Base-by-base conservation (phyloP, 2,113 vertebrate genomes). In the Nanorana parkeri region DNA sequence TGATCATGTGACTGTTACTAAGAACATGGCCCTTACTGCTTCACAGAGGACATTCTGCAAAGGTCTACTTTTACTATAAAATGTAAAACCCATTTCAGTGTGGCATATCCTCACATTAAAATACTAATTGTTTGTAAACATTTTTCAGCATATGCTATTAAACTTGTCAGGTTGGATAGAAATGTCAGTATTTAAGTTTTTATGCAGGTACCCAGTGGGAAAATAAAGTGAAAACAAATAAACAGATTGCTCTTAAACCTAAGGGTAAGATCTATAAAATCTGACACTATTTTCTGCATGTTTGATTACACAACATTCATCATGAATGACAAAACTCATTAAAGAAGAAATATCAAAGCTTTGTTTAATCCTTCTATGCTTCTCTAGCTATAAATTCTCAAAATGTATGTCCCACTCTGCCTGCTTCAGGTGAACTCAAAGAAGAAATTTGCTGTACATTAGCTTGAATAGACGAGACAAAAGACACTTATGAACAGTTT, bases 301-400 rank as follows among this genome's bases (percentile, higher is more conserved):
- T 71, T 80, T 80, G 67, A 80, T 80, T 80, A 71, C 56, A 6
- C 15, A 32, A 52, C 78, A 80, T 69, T 71, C 55, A 79, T 79
- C 66, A 58, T 23, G 65, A 58, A 68, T 79, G 77, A 79, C 77
- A 79, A 68, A 60, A 69, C 77, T 68, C 65, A 79, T 69, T 80
- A 80, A 80, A 51, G 56, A 69, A 32, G 41, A 80, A 80, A 80
- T 71, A 80, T 80, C 78, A 80, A 80, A 63, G 78, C 68, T 80
- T 71, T 71, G 67, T 71, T 71, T 80, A 60, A 68, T 79, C 77
- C 58, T 56, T 23, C 65, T 21, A 41, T 68, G 52, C 60, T 79
- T 52, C 52, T 68, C 6, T 58, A 47, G 54, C 29, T 20, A 79
- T 60, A 68, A 68, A 79, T 79, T 69, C 29, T 79, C 66, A 36